Conservation (phyloP, 1,140 invertebrate species). For the Drosophila albomicans region DNA sequence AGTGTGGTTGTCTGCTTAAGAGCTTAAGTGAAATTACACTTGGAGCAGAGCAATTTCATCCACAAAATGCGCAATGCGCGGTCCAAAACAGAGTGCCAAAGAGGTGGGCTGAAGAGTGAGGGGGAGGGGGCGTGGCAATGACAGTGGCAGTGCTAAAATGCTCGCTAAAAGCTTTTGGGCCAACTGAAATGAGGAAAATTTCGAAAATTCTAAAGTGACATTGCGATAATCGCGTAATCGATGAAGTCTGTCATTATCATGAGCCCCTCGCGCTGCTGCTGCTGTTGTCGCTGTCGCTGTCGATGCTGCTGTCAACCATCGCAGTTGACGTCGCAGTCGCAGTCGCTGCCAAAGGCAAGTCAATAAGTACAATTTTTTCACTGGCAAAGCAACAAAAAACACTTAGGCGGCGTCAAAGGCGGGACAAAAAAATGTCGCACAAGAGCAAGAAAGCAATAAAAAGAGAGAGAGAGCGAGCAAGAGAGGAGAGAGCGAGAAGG, state of each 20-base stretch:
- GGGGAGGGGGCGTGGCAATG: conserved; percentile 13
- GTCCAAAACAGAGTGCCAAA: conserved; percentile 23
- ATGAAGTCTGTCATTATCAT: conserved; percentile 82
- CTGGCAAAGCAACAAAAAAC: conserved; percentile 55
- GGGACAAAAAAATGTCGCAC: conserved; percentile 26
- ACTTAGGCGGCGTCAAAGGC: conserved; percentile 39
- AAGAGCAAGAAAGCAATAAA: not conserved
- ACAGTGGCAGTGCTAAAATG: conserved; percentile 39
- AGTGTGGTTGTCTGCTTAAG: conserved; percentile 66
- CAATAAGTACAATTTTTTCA: conserved; percentile 72
- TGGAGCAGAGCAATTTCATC: conserved; percentile 75
- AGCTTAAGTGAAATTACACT: conserved; percentile 84
- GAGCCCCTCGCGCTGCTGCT: conserved; percentile 48
- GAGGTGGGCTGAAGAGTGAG: too few species aligned
- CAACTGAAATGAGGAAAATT: conserved; percentile 70
- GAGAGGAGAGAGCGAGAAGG: not conserved
- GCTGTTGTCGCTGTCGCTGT: not conserved
- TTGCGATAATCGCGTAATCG: conserved; percentile 82
- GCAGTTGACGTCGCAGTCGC: not conserved
- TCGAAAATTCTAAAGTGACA: conserved; percentile 75
- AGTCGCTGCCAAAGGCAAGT: conserved; percentile 47
- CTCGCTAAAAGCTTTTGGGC: conserved; percentile 76
- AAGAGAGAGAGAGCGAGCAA: not conserved
- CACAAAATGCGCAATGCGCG: conserved; percentile 61
- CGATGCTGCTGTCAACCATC: not conserved